Percentiles rank a stretch among this genome's conserved stretches.
Evolutionary conservation across 1,140 invertebrate species (phyloP).

Genomic region (Listronotus oregonensis): DNA sequence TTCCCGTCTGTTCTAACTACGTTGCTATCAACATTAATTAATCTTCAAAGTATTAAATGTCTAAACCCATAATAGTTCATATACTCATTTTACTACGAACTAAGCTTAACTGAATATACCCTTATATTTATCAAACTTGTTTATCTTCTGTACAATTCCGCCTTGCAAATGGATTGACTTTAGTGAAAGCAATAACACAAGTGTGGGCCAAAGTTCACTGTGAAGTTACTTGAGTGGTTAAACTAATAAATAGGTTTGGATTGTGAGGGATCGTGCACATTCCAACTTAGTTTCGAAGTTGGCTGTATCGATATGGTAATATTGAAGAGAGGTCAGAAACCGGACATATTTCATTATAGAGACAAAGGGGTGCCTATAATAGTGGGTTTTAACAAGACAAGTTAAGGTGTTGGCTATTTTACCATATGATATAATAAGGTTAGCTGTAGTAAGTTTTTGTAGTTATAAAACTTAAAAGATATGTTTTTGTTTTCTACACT

Average conservation of each 20-base stretch:
- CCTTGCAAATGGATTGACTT: slow-evolving; percentile 11
- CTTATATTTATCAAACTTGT: slow-evolving; percentile 11
- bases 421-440: too few relatives aligned
- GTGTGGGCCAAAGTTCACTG: slow-evolving; percentile 8
- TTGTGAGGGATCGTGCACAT: slow-evolving; percentile 7
- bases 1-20: too few relatives aligned
- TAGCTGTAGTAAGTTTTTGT: too few relatives aligned
- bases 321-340: slow-evolving; percentile 7
- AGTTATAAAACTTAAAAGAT: too few relatives aligned
- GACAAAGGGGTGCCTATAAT: too few relatives aligned
- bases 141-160: slow-evolving; percentile 10
- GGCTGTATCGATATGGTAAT: slow-evolving; percentile 11
- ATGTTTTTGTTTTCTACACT: too few relatives aligned
- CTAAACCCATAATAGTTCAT: not conserved
- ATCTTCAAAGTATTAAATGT: not conserved
- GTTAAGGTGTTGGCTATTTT: too few relatives aligned
- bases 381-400: too few relatives aligned
- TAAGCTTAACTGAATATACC: not conserved
- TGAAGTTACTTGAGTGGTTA: slow-evolving; percentile 3
- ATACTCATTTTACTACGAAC: too few relatives aligned
- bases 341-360: not conserved
- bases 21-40: too few relatives aligned
- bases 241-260: slow-evolving; percentile 25
- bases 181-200: slow-evolving; percentile 15
- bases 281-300: slow-evolving; percentile 12